Conservation (phyloP, 2,888 invertebrate species). For the Lacanobia wlatinum region DNA sequence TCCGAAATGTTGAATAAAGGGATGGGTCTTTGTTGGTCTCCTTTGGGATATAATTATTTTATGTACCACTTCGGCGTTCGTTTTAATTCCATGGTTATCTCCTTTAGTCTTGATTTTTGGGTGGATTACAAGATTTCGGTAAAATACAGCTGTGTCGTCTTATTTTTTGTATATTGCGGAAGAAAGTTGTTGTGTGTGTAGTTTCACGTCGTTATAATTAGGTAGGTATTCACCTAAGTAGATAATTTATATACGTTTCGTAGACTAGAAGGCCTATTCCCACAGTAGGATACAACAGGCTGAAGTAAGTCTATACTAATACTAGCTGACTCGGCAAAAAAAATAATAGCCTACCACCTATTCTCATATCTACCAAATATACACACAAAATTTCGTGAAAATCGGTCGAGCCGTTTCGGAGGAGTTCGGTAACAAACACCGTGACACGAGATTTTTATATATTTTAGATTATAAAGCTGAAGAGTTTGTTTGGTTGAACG, state of each 20-base stretch:
- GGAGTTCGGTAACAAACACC: no score
- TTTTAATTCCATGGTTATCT: slow-evolving; percentile 18
- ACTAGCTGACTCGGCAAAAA: no score
- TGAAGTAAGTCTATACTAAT: no score
- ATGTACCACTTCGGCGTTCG: background rate
- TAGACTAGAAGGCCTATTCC: background rate
- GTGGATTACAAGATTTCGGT: background rate
- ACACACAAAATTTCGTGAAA: no score
- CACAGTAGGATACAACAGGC: background rate
- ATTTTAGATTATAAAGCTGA: no score
- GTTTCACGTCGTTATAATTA: background rate
- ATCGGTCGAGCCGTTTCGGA: no score
- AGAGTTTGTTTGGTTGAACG: no score
- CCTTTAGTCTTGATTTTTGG: background rate
- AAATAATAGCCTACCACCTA: no score
- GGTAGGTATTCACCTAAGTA: no score
- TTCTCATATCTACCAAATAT: no score
- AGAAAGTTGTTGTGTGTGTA: no score
- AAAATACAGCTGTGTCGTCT: background rate
- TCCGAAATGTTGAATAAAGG: slow-evolving; percentile 39
- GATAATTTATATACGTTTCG: background rate
- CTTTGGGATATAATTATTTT: slow-evolving; percentile 1
- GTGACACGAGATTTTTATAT: no score
- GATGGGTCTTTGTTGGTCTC: slow-evolving; percentile 26
- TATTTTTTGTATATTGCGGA: background rate